Conservation (phyloP, 1,140 invertebrate genomes). For the Cotesia vestalis region DNA sequence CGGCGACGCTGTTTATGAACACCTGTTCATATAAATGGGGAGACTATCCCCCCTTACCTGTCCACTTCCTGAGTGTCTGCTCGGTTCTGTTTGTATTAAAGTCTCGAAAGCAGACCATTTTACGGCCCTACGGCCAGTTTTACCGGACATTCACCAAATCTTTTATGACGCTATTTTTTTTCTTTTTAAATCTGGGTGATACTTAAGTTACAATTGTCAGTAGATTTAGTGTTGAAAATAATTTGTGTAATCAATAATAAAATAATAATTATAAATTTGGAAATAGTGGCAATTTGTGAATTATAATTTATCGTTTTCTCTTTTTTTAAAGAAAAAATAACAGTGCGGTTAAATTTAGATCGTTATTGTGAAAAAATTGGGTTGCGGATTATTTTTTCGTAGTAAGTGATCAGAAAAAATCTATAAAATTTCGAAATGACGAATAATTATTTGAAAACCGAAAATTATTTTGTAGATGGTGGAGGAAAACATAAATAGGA, state of each 20-base stretch:
- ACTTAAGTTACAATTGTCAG: neutral
- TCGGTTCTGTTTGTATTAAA: constrained; percentile 33
- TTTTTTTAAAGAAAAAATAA: neutral
- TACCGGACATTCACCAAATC: constrained; percentile 23
- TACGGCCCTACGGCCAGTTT: constrained; percentile 24
- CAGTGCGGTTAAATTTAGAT: neutral
- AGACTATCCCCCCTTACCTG: constrained; percentile 35
- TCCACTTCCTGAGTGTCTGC: constrained; percentile 35
- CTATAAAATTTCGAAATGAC: no score
- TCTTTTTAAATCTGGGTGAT: neutral
- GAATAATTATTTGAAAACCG: no score
- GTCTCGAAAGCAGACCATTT: constrained; percentile 36
- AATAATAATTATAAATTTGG: no score
- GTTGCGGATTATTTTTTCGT: neutral
- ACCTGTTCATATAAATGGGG: constrained; percentile 37
- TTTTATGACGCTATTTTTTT: constrained; percentile 10
- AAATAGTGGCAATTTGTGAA: no score
- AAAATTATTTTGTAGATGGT: constrained; percentile 22
- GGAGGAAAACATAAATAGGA: constrained; percentile 30
- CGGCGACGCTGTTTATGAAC: constrained; percentile 23
- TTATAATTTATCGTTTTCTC: no score
- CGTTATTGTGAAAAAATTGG: neutral
- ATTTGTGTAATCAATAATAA: no score
- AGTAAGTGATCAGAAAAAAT: neutral
- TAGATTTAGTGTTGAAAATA: neutral